Evolutionary conservation across 2,888 invertebrate species (phyloP).

Genomic region (Plemyria rubiginata): DNA sequence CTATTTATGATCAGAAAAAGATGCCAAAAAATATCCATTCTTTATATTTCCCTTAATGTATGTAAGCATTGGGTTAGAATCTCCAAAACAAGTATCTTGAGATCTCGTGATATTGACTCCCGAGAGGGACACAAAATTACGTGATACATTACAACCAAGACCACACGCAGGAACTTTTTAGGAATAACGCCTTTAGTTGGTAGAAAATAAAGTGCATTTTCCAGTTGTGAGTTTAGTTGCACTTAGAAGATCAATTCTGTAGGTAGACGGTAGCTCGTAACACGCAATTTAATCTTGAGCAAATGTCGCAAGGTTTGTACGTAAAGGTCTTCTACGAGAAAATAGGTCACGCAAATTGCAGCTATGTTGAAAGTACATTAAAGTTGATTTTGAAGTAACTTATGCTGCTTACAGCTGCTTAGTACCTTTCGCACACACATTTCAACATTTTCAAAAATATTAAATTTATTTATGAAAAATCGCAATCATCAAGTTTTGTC

Average conservation of each 20-base stretch:
- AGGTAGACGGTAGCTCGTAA: conserved; percentile 9
- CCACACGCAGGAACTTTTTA: conserved; percentile 7
- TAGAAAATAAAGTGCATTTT: conserved; percentile 24
- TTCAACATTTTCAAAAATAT: no score
- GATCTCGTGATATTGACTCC: neutral
- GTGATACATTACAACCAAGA: conserved; percentile 22
- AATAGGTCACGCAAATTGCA: neutral
- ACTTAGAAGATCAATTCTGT: conserved; percentile 21
- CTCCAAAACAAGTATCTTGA: neutral
- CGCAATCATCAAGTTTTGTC: no score
- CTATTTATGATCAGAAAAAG: no score
- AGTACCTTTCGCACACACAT: no score
- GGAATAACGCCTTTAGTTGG: conserved; percentile 6
- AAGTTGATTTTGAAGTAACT: neutral
- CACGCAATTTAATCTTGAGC: conserved; percentile 10
- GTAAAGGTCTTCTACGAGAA: neutral
- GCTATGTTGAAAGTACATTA: neutral
- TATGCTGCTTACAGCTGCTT: no score
- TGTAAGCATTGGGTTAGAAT: neutral
- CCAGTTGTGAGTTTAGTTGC: conserved; percentile 20
- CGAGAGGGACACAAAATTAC: neutral
- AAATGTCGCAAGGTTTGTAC: conserved; percentile 8
- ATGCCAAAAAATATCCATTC: no score
- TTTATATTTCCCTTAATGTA: neutral
- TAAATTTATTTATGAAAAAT: no score